These are phyloP conservation scores for Lasioglossum vierecki DNA, from an alignment of 2,888 invertebrate species.

Conservation along the genomic window DNA sequence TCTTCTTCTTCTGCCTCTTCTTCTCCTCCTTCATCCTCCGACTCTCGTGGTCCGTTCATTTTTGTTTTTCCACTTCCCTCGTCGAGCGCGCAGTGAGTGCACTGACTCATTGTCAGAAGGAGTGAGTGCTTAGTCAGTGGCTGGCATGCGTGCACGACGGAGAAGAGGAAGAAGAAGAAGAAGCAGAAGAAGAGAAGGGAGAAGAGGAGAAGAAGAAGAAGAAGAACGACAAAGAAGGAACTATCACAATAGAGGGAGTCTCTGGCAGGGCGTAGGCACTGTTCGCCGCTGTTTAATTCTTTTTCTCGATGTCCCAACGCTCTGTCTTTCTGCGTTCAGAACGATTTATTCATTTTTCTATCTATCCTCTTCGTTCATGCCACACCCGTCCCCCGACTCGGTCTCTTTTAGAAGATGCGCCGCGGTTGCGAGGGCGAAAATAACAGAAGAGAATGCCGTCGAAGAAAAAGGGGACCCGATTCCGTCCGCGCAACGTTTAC, in stretches of 20 bases:
- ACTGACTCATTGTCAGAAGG: conserved; percentile 74
- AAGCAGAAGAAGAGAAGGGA: conserved; percentile 55
- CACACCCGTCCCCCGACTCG: conserved; percentile 30
- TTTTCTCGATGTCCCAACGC: conserved; percentile 58
- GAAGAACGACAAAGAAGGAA: conserved; percentile 67
- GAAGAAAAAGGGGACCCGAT: conserved; percentile 60
- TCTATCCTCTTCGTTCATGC: conserved; percentile 44
- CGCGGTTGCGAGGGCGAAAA: conserved; percentile 74
- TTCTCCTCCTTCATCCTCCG: conserved; percentile 40
- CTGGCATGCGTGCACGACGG: conserved; percentile 63
- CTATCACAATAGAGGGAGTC: conserved; percentile 72
- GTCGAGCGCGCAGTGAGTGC: conserved; percentile 68
- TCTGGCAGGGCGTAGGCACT: conserved; percentile 69
- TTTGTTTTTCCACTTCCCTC: conserved; percentile 65
- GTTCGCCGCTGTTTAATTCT: conserved; percentile 56
- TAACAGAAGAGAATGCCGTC: conserved; percentile 68
- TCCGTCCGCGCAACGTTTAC: conserved; percentile 71
- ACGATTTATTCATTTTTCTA: conserved; percentile 67
- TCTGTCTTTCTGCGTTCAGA: conserved; percentile 57
- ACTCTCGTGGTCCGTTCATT: conserved; percentile 52
- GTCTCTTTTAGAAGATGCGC: conserved; percentile 47
- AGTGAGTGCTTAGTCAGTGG: conserved; percentile 74
- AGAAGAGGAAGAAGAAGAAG: conserved; percentile 31
- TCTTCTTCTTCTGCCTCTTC: not conserved
- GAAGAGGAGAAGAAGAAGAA: conserved; percentile 39